These are phyloP conservation scores for Caranx ignobilis DNA, from an alignment of 2,113 vertebrate genomes.

Conservation along the genomic window DNA sequence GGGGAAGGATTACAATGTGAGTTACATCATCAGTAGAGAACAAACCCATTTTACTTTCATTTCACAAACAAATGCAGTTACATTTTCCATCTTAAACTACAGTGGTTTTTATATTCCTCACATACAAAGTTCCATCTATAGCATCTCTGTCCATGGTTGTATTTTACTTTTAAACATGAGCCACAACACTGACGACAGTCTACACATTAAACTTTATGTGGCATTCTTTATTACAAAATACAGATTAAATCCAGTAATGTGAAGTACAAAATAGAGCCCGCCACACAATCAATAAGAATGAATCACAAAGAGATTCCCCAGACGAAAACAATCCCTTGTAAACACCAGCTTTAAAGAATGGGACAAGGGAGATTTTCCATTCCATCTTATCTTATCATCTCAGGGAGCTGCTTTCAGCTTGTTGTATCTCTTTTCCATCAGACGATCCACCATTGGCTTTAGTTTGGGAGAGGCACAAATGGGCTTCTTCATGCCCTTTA, in stretches of 20 bases:
- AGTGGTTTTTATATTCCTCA: background rate
- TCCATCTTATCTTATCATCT: background rate
- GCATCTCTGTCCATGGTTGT: no score
- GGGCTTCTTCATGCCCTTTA: background rate
- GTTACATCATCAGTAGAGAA: background rate
- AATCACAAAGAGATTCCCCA: background rate
- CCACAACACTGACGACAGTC: no score
- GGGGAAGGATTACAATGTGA: background rate
- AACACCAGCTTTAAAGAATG: background rate
- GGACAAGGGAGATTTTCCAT: background rate
- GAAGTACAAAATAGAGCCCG: background rate
- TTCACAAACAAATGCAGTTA: background rate
- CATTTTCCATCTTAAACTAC: background rate
- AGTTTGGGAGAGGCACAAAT: conserved; percentile 30
- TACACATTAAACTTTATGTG: background rate
- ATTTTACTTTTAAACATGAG: no score
- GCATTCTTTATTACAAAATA: background rate
- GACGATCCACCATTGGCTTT: accelerated
- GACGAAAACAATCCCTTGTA: background rate
- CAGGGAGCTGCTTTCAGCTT: background rate
- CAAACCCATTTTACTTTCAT: background rate
- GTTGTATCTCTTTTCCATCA: background rate
- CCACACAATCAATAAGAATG: background rate
- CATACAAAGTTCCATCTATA: background rate
- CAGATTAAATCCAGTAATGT: background rate